These are phyloP conservation scores for Neodontobutis hainanensis DNA, from an alignment of 2,113 vertebrate genomes.

Conservation along the genomic window DNA sequence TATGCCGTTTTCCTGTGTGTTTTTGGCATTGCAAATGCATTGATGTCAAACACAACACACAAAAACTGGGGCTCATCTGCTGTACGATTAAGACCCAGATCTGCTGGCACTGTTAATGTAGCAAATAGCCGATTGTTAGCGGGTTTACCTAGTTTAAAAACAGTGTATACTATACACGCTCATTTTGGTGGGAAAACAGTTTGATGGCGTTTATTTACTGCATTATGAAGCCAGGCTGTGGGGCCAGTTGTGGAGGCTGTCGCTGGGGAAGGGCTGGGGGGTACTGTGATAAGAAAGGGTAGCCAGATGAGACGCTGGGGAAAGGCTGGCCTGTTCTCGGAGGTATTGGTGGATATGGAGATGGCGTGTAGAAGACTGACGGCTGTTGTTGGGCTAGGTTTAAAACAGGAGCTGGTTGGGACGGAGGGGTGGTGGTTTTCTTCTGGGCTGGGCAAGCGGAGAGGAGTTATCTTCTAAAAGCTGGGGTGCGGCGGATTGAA, in stretches of 20 bases:
- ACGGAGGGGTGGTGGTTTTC: conserved; percentile 85
- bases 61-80: neutral
- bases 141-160: neutral
- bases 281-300: conserved; percentile 82
- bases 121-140: neutral
- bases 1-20: too few species aligned
- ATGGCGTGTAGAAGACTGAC: conserved; percentile 71
- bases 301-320: conserved; percentile 71
- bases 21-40: too few species aligned
- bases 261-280: too few species aligned
- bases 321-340: conserved; percentile 82
- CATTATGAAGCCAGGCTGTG: too few species aligned
- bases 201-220: too few species aligned
- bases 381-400: conserved; percentile 69
- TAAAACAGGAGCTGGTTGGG: conserved; percentile 74
- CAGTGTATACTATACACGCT: too few species aligned
- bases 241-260: too few species aligned
- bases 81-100: neutral
- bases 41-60: too few species aligned
- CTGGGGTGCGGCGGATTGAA: conserved; percentile 44
- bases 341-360: conserved; percentile 86
- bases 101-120: neutral
- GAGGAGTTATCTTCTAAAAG: conserved; percentile 67
- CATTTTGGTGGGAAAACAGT: too few species aligned
- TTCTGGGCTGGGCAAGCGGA: conserved; percentile 79